Percentiles rank a stretch among this genome's conserved stretches.
phyloP scores from a whole-genome alignment of 2,797 vertebrate genomes.

The Pangasius mekongensis region DNA sequence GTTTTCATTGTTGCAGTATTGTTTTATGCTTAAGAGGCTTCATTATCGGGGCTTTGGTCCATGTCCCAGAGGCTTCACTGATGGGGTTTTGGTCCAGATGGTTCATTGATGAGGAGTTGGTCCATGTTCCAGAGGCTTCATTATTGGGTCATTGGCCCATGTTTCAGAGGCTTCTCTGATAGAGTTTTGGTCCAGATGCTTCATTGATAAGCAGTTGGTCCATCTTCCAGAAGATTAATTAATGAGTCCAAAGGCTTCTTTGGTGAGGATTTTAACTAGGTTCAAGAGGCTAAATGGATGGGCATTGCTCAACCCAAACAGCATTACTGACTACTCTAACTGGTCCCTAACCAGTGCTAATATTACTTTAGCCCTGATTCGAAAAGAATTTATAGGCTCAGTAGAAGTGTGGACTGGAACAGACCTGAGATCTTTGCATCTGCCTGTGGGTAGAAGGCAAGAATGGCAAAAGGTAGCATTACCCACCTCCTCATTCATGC shows the following conservation, averaged over 20 bases:
- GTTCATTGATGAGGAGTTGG: neutral
- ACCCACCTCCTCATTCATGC: neutral
- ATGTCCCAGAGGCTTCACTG: neutral
- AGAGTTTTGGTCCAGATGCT: neutral
- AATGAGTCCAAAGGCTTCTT: neutral
- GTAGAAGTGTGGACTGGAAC: neutral
- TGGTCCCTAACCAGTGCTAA: neutral
- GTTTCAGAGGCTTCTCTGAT: neutral
- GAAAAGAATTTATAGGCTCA: neutral
- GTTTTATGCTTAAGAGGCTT: neutral
- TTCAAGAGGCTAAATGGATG: too few relatives aligned
- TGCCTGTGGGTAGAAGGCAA: neutral
- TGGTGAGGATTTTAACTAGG: neutral
- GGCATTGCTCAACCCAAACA: neutral
- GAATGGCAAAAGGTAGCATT: neutral
- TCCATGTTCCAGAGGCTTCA: neutral
- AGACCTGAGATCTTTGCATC: neutral
- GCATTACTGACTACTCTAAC: too few relatives aligned
- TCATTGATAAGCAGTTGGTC: neutral
- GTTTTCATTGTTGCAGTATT: neutral
- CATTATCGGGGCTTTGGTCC: neutral
- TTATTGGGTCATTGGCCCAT: neutral
- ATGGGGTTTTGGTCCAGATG: neutral
- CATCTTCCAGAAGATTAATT: neutral
- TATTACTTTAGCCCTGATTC: neutral